Conservation (phyloP, 2,797 vertebrate genomes). For the Spinibarbus caldwelli region DNA sequence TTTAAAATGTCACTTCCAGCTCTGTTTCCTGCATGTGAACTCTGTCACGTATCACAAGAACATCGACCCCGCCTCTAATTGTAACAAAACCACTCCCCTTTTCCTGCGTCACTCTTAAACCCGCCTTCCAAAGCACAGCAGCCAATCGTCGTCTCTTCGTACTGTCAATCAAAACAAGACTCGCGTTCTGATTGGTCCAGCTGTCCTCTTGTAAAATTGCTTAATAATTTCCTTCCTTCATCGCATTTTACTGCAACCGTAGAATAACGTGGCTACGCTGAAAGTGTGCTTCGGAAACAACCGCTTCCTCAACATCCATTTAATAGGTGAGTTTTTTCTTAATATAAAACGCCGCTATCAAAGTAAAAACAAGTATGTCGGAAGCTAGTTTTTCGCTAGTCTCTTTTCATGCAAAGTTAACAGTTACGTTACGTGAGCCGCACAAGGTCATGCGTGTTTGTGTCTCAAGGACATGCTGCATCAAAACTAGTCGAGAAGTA, state of each 20-base stretch:
- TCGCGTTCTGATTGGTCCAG: constrained; percentile 1
- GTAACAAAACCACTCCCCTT: background rate
- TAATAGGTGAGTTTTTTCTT: constrained; percentile 14
- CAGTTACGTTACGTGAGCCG: background rate
- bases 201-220: background rate
- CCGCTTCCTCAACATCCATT: background rate
- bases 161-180: background rate
- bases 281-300: too few relatives aligned
- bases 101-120: background rate
- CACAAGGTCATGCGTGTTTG: constrained; percentile 56
- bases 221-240: background rate
- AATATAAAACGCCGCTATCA: background rate
- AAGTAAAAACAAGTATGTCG: background rate
- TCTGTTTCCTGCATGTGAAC: background rate
- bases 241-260: background rate
- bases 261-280: background rate
- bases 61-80: constrained; percentile 12
- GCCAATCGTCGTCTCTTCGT: background rate
- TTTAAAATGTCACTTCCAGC: too few relatives aligned
- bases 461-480: constrained; percentile 49
- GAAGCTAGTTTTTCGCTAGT: background rate
- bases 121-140: background rate
- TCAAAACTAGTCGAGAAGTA: background rate
- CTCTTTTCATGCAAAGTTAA: background rate
- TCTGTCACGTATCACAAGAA: constrained; percentile 25